Evolutionary conservation across 2,888 invertebrate genomes (phyloP).

Genomic region (Sthenelais limicola): DNA sequence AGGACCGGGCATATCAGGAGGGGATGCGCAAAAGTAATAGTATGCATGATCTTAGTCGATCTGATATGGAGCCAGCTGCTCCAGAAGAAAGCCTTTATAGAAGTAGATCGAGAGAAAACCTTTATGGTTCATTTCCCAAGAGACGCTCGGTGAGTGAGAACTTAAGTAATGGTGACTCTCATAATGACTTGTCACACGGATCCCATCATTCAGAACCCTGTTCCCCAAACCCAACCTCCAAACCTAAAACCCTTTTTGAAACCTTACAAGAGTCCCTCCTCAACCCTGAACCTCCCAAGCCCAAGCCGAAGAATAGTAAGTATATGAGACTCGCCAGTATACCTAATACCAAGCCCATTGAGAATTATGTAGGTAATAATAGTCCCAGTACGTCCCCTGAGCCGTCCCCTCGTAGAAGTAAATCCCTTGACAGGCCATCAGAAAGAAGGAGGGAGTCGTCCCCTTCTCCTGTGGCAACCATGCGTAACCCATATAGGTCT

Average conservation of each 20-base stretch:
- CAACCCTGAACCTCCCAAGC: conserved; percentile 40
- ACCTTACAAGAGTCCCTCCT: conserved; percentile 38
- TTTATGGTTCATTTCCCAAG: not conserved
- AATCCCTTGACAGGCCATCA: conserved; percentile 19
- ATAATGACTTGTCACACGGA: not conserved
- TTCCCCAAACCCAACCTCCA: not conserved
- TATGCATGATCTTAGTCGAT: conserved; percentile 63
- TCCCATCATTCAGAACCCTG: conserved; percentile 2
- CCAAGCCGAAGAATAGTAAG: conserved; percentile 37
- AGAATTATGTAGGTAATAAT: conserved; percentile 35
- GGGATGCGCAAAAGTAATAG: conserved; percentile 68
- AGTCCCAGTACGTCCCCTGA: not conserved
- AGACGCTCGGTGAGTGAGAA: conserved; percentile 46
- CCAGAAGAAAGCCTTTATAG: conserved; percentile 29
- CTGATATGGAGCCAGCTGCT: conserved; percentile 41
- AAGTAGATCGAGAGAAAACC: conserved; percentile 42
- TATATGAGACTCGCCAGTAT: conserved; percentile 46
- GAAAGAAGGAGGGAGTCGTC: not conserved
- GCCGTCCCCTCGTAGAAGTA: conserved; percentile 5
- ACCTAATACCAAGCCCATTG: conserved; percentile 43
- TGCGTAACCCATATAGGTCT: not conserved
- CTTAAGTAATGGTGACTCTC: not conserved
- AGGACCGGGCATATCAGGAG: conserved; percentile 65
- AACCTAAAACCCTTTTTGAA: conserved; percentile 47
- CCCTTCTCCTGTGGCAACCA: conserved; percentile 13